Conservation (phyloP, 2,113 vertebrate species). For the Baryphthengus martii region DNA sequence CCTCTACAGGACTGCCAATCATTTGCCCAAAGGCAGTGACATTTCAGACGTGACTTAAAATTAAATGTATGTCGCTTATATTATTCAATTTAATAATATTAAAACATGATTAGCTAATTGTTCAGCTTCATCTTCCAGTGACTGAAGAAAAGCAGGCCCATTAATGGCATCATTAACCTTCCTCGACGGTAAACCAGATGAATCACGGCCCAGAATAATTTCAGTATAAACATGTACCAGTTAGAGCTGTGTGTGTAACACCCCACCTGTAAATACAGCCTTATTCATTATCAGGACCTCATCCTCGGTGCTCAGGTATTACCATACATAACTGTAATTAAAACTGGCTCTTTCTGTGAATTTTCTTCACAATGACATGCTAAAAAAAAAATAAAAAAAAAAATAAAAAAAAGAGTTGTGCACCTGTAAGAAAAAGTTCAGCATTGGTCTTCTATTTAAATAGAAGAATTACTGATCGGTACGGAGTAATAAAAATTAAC, state of each 20-base stretch:
- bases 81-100: not conserved
- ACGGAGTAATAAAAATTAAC: not conserved
- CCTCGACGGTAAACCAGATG: not conserved
- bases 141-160: not conserved
- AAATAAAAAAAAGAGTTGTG: not conserved
- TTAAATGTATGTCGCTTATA: not conserved
- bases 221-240: not conserved
- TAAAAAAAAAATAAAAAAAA: too few species aligned
- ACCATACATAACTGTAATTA: not conserved
- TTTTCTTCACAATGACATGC: not conserved
- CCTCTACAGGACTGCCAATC: not conserved
- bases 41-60: not conserved
- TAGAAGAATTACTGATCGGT: not conserved
- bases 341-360: not conserved
- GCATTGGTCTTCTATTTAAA: not conserved
- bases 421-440: not conserved
- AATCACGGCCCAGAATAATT: not conserved
- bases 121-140: not conserved
- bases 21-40: not conserved
- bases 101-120: not conserved
- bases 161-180: not conserved
- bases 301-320: not conserved
- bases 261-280: not conserved
- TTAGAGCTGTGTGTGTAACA: not conserved
- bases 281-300: not conserved